Percentiles rank a stretch among this genome's conserved stretches.
Evolutionary conservation across 2,888 invertebrate species (phyloP).

Genomic region (Troides helena): DNA sequence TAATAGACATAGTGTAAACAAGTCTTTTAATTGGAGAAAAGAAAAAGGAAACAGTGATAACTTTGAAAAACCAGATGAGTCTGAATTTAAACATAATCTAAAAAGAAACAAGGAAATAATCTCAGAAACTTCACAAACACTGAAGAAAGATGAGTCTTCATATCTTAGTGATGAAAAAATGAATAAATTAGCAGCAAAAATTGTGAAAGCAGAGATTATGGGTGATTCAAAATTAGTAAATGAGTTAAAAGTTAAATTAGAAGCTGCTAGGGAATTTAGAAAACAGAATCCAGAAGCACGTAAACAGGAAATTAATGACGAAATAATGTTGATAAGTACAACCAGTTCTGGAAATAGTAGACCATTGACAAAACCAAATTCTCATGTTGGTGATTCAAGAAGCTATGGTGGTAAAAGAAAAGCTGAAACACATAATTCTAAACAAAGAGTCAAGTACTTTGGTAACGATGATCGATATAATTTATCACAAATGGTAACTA

Average conservation of each 20-base stretch:
- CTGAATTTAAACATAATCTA: conserved; percentile 30
- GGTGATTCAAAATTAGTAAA: conserved; percentile 86
- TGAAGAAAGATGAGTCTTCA: conserved; percentile 38
- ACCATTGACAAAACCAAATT: conserved; percentile 76
- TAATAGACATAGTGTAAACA: conserved; percentile 31
- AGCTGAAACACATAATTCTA: conserved; percentile 85
- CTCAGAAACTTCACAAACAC: conserved; percentile 30
- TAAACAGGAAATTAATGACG: conserved; percentile 64
- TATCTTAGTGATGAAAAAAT: conserved; percentile 89
- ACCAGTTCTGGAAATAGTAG: conserved; percentile 84
- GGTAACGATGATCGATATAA: conserved; percentile 94
- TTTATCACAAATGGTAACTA: conserved; percentile 88
- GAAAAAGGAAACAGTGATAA: conserved; percentile 29
- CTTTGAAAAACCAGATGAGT: conserved; percentile 21
- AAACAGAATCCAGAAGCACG: conserved; percentile 63
- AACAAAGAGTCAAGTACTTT: conserved; percentile 90
- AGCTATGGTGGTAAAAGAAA: conserved; percentile 76
- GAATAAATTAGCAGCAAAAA: conserved; percentile 94
- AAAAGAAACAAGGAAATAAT: conserved; percentile 20
- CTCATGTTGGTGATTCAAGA: conserved; percentile 57
- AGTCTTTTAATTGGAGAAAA: conserved; percentile 37
- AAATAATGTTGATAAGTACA: conserved; percentile 84
- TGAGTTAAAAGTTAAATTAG: conserved; percentile 87
- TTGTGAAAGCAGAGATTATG: conserved; percentile 96
- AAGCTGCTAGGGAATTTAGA: conserved; percentile 82